phyloP scores from a whole-genome alignment of 2,797 vertebrate species.

The Eremophila alpestris region DNA sequence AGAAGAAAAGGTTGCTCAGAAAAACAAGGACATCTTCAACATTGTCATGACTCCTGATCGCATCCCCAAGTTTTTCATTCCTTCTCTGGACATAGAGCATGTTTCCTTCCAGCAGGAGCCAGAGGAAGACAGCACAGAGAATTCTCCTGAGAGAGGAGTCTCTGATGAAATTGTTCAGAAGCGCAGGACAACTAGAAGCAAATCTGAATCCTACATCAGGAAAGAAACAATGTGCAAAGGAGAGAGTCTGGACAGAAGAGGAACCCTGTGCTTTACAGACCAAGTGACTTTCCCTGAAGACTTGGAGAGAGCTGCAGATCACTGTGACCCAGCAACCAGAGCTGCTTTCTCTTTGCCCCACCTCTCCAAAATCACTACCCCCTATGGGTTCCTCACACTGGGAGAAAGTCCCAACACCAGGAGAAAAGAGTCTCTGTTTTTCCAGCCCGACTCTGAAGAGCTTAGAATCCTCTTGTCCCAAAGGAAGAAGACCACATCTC shows the following conservation, averaged over 20 bases:
- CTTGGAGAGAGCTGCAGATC: conserved; percentile 22
- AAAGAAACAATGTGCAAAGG: background rate
- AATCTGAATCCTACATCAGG: conserved; percentile 42
- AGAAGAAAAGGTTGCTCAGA: conserved; percentile 29
- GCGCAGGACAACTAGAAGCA: conserved; percentile 16
- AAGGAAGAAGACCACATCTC: background rate
- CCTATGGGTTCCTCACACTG: conserved; percentile 77
- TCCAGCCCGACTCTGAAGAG: conserved; percentile 47
- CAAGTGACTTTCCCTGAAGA: background rate
- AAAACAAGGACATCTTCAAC: conserved; percentile 65
- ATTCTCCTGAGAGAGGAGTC: background rate
- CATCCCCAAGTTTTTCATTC: conserved; percentile 72
- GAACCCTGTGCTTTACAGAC: conserved; percentile 3
- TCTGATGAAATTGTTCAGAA: background rate
- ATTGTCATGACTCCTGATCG: conserved; percentile 67
- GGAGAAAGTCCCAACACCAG: conserved; percentile 83
- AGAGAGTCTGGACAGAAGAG: conserved; percentile 6
- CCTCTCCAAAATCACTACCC: conserved; percentile 76
- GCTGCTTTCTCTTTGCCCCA: conserved; percentile 82
- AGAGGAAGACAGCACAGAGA: background rate
- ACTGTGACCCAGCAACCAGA: conserved; percentile 77
- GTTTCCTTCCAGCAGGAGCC: conserved; percentile 1
- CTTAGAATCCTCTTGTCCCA: conserved; percentile 26
- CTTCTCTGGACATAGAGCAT: conserved; percentile 56
- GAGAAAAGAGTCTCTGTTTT: conserved; percentile 84